phyloP scores from a whole-genome alignment of 2,797 vertebrate genomes.

The Numenius phaeopus region DNA sequence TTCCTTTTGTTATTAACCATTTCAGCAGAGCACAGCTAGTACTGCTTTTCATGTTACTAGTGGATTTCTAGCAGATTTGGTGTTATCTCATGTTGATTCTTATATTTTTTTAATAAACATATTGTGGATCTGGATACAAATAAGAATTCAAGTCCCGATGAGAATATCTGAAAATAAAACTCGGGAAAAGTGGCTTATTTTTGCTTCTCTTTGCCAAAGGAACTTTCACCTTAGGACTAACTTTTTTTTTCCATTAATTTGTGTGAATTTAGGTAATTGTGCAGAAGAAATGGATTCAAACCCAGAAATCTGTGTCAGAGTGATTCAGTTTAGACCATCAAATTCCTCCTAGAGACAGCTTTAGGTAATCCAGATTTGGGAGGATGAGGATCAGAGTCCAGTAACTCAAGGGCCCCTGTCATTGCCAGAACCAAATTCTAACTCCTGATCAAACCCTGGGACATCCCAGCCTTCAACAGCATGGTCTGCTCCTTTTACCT shows the following conservation, averaged over 20 bases:
- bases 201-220: constrained; percentile 26
- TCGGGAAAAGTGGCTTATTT: constrained; percentile 26
- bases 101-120: neutral
- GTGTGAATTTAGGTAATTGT: neutral
- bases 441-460: neutral
- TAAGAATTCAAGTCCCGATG: constrained; percentile 15
- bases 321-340: neutral
- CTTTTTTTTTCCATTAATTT: neutral
- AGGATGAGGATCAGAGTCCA: neutral
- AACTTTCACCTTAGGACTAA: neutral
- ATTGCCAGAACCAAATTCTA: neutral
- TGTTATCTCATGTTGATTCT: neutral
- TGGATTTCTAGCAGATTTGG: neutral
- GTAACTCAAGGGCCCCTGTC: neutral
- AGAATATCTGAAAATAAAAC: constrained; percentile 63
- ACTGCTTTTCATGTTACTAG: neutral
- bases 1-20: constrained; percentile 55
- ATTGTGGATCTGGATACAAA: neutral
- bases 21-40: constrained; percentile 40
- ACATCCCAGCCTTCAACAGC: neutral
- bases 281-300: neutral
- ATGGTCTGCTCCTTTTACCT: neutral
- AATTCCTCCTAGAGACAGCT: neutral
- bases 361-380: neutral
- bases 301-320: neutral